Percentiles rank a stretch among this genome's conserved stretches.
Evolutionary conservation across 2,797 vertebrate species (phyloP).

Genomic region (Novumbra hubbsi): DNA sequence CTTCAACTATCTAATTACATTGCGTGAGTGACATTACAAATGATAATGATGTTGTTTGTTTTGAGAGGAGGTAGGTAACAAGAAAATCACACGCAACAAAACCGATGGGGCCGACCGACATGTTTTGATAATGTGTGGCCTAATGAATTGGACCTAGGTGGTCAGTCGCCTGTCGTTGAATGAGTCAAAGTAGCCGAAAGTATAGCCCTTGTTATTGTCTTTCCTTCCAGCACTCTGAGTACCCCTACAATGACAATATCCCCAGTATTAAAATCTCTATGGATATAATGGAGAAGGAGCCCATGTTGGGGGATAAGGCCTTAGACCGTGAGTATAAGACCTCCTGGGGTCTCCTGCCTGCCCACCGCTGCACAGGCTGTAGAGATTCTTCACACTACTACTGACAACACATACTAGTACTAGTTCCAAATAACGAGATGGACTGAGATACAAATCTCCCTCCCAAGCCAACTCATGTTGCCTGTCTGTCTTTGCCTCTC

Average conservation of each 20-base stretch:
- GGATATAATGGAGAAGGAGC: conserved; percentile 96
- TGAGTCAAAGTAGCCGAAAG: conserved; percentile 2
- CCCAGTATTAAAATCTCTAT: conserved; percentile 99
- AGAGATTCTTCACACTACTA: neutral
- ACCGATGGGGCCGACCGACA: neutral
- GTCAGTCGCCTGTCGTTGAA: neutral
- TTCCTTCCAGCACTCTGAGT: conserved; percentile 89
- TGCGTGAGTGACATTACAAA: neutral
- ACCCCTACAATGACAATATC: conserved; percentile 90
- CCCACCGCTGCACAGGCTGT: neutral
- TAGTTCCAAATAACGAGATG: neutral
- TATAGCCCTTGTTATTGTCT: conserved; percentile 30
- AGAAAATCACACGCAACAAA: neutral
- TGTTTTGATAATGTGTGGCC: neutral
- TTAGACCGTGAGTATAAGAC: conserved; percentile 90
- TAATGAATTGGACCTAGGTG: neutral
- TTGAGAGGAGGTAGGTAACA: neutral
- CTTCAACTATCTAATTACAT: neutral
- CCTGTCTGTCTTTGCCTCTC: neutral
- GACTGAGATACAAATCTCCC: neutral
- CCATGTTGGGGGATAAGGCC: conserved; percentile 93
- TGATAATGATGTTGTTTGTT: neutral
- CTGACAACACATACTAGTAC: conserved; percentile 1
- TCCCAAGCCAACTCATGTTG: neutral
- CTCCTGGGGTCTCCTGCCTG: conserved; percentile 3